A percentile compares a stretch with the other conserved stretches of the same genome.
Conservation (phyloP, 2,888 invertebrate species). For the Aphodius granarius region DNA sequence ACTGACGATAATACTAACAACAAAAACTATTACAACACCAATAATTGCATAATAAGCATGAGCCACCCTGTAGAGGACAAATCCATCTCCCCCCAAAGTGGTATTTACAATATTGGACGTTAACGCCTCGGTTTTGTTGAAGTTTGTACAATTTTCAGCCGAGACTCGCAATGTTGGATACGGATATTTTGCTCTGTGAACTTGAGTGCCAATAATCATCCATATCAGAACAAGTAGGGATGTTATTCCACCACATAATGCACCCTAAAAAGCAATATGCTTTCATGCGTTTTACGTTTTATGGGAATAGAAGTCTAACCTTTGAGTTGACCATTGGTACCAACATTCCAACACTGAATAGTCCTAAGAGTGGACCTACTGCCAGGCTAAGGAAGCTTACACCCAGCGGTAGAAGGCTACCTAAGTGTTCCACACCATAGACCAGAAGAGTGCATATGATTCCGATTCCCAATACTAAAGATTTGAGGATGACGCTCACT, state of each 20-base stretch:
- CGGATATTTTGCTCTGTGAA: constrained; percentile 35
- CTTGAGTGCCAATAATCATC: constrained; percentile 42
- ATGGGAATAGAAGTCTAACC: too few species aligned
- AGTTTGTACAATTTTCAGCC: constrained; percentile 30
- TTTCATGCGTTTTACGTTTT: background rate
- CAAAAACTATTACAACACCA: background rate
- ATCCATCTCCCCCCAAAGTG: background rate
- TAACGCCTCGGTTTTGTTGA: background rate
- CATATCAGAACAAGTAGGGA: constrained; percentile 38
- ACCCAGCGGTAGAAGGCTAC: constrained; percentile 67
- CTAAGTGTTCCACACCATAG: constrained; percentile 63
- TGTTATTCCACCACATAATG: constrained; percentile 29
- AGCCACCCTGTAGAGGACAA: constrained; percentile 12
- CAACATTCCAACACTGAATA: constrained; percentile 68
- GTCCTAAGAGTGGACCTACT: constrained; percentile 65
- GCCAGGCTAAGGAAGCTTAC: constrained; percentile 64
- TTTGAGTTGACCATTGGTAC: constrained; percentile 64
- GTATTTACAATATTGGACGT: background rate
- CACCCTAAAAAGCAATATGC: constrained; percentile 44
- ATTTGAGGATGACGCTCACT: constrained; percentile 63
- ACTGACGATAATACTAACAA: constrained; percentile 61
- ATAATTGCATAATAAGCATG: constrained; percentile 10
- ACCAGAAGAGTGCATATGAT: constrained; percentile 73
- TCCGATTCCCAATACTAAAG: constrained; percentile 57
- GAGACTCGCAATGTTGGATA: constrained; percentile 43